phyloP scores from a whole-genome alignment of 2,888 invertebrate genomes.

The Tipula confusa region DNA sequence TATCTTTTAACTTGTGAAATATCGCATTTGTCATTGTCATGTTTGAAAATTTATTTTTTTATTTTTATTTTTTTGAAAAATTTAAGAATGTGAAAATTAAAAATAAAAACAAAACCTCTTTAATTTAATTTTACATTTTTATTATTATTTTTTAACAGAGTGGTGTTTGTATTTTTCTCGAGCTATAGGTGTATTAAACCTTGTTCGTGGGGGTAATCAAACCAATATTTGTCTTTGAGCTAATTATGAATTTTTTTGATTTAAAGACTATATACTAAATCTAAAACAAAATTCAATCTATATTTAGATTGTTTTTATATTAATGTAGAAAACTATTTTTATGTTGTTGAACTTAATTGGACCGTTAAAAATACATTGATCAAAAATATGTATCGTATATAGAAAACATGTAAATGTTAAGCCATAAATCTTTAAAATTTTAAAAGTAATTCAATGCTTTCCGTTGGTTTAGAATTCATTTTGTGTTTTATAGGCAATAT shows the following conservation, averaged over 20 bases:
- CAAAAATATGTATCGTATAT: neutral
- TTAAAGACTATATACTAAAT: neutral
- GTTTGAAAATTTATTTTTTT: neutral
- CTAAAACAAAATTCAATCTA: neutral
- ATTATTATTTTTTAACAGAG: neutral
- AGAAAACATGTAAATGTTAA: neutral
- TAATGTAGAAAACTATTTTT: neutral
- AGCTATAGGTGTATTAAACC: neutral
- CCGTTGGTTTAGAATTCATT: neutral
- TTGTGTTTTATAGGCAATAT: neutral
- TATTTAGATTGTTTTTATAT: neutral
- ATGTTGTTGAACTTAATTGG: neutral
- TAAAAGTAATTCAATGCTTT: neutral
- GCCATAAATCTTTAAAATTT: neutral
- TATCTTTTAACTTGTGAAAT: constrained; percentile 1
- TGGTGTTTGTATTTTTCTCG: neutral
- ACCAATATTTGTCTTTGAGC: neutral
- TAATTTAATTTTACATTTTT: neutral
- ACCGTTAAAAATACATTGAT: constrained; percentile 20
- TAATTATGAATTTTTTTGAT: neutral
- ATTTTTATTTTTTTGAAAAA: neutral
- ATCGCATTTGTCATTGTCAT: constrained; percentile 25
- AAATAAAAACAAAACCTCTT: neutral
- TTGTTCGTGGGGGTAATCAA: neutral
- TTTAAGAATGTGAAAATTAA: constrained; percentile 20